phyloP scores from a whole-genome alignment of 2,797 vertebrate genomes.

The Momotus momota region DNA sequence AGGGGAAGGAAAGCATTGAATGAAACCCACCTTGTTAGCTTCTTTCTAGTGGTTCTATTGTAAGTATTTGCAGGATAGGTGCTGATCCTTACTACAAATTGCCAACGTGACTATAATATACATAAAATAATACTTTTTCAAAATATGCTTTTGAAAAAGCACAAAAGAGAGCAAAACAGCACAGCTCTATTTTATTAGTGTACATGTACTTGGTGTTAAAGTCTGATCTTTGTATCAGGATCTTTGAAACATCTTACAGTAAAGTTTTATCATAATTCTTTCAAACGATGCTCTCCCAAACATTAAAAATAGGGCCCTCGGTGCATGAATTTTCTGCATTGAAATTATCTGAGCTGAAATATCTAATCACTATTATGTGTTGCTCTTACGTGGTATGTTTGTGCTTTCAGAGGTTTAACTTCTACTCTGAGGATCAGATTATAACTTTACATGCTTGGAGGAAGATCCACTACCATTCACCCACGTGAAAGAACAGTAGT shows the following conservation, averaged over 20 bases:
- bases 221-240: neutral
- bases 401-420: slow-evolving; percentile 24
- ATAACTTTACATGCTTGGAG: slow-evolving; percentile 26
- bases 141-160: neutral
- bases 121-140: neutral
- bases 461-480: neutral
- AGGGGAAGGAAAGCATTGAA: neutral
- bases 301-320: neutral
- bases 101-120: neutral
- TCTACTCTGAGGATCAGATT: neutral
- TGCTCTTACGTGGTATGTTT: neutral
- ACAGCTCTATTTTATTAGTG: neutral
- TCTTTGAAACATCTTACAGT: neutral
- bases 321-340: neutral
- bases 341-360: neutral
- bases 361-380: neutral
- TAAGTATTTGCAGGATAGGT: neutral
- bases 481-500: slow-evolving; percentile 26
- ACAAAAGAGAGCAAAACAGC: neutral
- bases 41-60: neutral
- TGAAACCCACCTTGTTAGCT: neutral
- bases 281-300: neutral
- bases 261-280: neutral
- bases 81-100: neutral
- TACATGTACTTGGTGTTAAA: neutral